Conservation (phyloP, 2,113 vertebrate species). For the Irena cyanogastra region DNA sequence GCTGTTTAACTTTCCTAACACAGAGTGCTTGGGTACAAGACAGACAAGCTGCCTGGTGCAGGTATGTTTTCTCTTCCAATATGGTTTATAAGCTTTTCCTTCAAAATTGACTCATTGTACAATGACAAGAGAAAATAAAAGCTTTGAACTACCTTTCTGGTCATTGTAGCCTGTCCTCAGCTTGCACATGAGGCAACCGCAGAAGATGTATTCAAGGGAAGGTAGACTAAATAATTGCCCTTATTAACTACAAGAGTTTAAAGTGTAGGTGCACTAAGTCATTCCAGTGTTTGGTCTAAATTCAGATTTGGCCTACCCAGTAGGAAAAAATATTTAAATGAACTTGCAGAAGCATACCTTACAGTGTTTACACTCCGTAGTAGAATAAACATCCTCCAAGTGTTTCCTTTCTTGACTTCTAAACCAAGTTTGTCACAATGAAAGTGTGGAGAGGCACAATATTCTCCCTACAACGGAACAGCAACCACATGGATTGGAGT, state of each 20-base stretch:
- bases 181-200: not conserved
- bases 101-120: not conserved
- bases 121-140: not conserved
- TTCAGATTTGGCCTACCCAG: not conserved
- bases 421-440: not conserved
- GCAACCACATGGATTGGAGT: not conserved
- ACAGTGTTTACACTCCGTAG: accelerated
- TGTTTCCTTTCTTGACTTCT: not conserved
- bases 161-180: not conserved
- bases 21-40: not conserved
- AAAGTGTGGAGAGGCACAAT: not conserved
- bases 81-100: not conserved
- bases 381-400: not conserved
- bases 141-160: not conserved
- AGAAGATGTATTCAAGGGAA: not conserved
- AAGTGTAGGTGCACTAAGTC: not conserved
- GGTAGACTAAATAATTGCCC: not conserved
- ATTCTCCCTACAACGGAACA: not conserved
- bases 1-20: not conserved
- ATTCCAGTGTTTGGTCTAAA: not conserved
- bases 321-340: not conserved
- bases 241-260: not conserved
- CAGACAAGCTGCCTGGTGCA: not conserved
- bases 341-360: not conserved
- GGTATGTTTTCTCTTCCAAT: not conserved